A percentile compares a stretch with the other conserved stretches of the same genome.
These are phyloP conservation scores for Cryptoblepharus egeriae DNA, from an alignment of 2,797 vertebrate genomes.

Conservation along the genomic window DNA sequence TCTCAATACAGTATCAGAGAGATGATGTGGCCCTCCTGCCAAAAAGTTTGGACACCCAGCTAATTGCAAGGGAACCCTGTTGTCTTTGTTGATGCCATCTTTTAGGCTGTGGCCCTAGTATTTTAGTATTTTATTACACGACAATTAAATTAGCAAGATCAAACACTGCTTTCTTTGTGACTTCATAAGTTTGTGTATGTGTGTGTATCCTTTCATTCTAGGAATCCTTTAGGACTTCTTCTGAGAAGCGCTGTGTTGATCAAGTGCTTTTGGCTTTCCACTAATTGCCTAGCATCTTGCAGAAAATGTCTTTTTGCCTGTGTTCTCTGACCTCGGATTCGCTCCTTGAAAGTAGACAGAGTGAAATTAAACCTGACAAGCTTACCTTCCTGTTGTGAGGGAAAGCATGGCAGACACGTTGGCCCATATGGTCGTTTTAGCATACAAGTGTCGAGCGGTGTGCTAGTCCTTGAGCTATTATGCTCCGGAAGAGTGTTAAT, in stretches of 20 bases:
- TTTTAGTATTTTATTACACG: background rate
- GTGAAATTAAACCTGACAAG: constrained; percentile 67
- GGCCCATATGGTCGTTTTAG: constrained; percentile 31
- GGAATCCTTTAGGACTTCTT: constrained; percentile 50
- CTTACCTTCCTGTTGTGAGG: constrained; percentile 19
- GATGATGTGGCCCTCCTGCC: too few relatives aligned
- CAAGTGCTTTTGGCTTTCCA: constrained; percentile 47
- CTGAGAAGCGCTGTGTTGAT: constrained; percentile 60
- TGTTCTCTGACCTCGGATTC: constrained; percentile 54
- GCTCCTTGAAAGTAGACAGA: constrained; percentile 60
- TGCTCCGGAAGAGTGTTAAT: constrained; percentile 50
- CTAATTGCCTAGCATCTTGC: constrained; percentile 65
- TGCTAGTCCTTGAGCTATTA: constrained; percentile 35
- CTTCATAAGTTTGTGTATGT: background rate
- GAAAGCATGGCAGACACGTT: constrained; percentile 47
- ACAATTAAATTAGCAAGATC: background rate
- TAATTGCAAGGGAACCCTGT: background rate
- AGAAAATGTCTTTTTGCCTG: constrained; percentile 51
- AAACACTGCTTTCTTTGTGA: background rate
- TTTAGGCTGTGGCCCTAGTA: background rate
- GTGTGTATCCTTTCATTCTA: constrained; percentile 19
- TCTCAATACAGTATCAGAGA: too few relatives aligned
- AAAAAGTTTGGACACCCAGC: too few relatives aligned
- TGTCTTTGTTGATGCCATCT: background rate
- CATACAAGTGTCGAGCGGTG: constrained; percentile 32